These are phyloP conservation scores for Rhorus exstirpatorius DNA, from an alignment of 2,888 invertebrate species.

Conservation along the genomic window DNA sequence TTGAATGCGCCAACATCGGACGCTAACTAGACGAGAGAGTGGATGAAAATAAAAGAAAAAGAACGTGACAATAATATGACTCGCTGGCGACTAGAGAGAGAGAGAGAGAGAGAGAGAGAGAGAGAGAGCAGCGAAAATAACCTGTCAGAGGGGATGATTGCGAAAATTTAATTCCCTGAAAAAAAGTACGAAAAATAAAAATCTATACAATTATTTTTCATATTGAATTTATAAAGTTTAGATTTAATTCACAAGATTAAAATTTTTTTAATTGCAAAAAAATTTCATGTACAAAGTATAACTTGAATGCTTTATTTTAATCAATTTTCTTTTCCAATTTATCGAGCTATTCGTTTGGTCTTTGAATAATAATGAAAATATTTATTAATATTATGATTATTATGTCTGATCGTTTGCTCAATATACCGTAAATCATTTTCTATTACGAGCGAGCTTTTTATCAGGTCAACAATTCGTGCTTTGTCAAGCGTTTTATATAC, in stretches of 20 bases:
- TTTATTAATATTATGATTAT: too few species aligned
- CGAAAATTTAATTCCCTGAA: conserved; percentile 75
- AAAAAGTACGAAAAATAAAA: conserved; percentile 65
- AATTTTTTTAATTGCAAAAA: background rate
- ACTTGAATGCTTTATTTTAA: background rate
- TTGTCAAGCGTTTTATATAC: conserved; percentile 52
- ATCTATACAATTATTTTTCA: background rate
- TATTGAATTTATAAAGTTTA: background rate
- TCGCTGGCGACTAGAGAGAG: conserved; percentile 16
- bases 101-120: conserved; percentile 37
- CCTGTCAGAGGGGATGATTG: conserved; percentile 80
- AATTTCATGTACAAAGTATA: background rate
- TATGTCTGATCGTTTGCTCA: conserved; percentile 25
- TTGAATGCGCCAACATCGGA: conserved; percentile 45
- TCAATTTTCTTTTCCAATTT: conserved; percentile 15
- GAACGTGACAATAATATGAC: conserved; percentile 59
- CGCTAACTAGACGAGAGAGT: conserved; percentile 59
- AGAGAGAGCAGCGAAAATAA: conserved; percentile 76
- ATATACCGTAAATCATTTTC: conserved; percentile 41
- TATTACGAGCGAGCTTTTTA: conserved; percentile 57
- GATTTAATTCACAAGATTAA: background rate
- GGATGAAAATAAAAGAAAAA: conserved; percentile 54
- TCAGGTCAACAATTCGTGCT: conserved; percentile 63
- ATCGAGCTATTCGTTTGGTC: background rate
- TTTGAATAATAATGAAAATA: too few species aligned